Evolutionary conservation across 1,140 invertebrate species (phyloP).

Genomic region (Rhopalosiphum maidis): DNA sequence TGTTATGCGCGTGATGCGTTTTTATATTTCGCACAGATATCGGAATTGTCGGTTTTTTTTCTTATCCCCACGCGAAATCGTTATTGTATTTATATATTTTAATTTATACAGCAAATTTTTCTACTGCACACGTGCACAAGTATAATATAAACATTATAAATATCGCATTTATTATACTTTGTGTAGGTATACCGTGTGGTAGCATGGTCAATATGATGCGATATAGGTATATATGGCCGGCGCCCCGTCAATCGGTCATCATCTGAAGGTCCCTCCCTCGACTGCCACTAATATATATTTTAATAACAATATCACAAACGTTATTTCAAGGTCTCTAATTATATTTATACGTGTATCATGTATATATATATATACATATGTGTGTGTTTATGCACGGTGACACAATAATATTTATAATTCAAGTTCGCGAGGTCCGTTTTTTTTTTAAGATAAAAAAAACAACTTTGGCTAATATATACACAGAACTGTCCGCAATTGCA

Average conservation of each 20-base stretch:
- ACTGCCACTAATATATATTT: conserved; percentile 10
- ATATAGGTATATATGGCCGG: neutral
- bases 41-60: neutral
- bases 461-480: neutral
- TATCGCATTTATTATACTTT: neutral
- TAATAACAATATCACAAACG: neutral
- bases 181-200: neutral
- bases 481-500: neutral
- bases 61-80: neutral
- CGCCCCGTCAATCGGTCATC: neutral
- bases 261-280: neutral
- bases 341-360: neutral
- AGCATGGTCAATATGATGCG: neutral
- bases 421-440: neutral
- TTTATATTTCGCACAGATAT: neutral
- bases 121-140: neutral
- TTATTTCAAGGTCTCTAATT: neutral
- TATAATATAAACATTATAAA: conserved; percentile 9
- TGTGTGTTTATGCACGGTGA: neutral
- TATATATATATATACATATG: neutral
- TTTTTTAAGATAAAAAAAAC: neutral
- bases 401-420: conserved; percentile 12
- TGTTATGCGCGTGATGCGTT: too few relatives aligned
- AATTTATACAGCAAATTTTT: neutral
- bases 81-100: conserved; percentile 1